phyloP scores from a whole-genome alignment of 1,140 invertebrate genomes.

The Drosophila pruinosa region DNA sequence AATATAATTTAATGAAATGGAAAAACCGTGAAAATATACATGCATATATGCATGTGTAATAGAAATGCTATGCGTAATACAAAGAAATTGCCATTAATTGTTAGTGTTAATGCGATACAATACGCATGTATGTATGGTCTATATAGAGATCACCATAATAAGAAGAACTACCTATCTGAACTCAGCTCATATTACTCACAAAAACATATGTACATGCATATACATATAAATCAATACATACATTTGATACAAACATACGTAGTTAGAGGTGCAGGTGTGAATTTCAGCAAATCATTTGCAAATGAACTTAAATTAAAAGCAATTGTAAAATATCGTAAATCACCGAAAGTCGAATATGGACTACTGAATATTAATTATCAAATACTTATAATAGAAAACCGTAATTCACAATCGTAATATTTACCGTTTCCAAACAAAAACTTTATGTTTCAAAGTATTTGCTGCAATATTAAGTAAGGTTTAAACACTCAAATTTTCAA shows the following conservation, averaged over 20 bases:
- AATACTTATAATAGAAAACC: conserved; percentile 6
- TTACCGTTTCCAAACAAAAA: conserved; percentile 51
- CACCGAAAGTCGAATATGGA: conserved; percentile 20
- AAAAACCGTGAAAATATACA: not conserved
- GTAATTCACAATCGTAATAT: conserved; percentile 18
- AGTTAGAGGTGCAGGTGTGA: conserved; percentile 7
- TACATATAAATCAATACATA: too few species aligned
- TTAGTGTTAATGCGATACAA: conserved; percentile 70
- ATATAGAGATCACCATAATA: not conserved
- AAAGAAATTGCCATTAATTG: conserved; percentile 78
- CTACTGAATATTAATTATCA: not conserved
- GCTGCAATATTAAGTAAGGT: conserved; percentile 44
- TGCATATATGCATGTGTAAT: conserved; percentile 16
- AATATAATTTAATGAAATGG: conserved; percentile 19
- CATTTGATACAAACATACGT: too few species aligned
- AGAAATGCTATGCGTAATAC: conserved; percentile 52
- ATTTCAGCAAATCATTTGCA: too few species aligned
- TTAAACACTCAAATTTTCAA: not conserved
- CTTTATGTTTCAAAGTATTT: conserved; percentile 80
- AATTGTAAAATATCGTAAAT: conserved; percentile 74
- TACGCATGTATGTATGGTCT: conserved; percentile 39
- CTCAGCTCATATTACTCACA: conserved; percentile 18
- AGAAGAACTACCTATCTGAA: conserved; percentile 17
- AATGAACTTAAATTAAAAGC: conserved; percentile 65
- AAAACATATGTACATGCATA: conserved; percentile 6